Evolutionary conservation across 2,888 invertebrate genomes (phyloP), one percentile per base, ranked within the genome.

Genomic region (Cantharis lateralis): DNA sequence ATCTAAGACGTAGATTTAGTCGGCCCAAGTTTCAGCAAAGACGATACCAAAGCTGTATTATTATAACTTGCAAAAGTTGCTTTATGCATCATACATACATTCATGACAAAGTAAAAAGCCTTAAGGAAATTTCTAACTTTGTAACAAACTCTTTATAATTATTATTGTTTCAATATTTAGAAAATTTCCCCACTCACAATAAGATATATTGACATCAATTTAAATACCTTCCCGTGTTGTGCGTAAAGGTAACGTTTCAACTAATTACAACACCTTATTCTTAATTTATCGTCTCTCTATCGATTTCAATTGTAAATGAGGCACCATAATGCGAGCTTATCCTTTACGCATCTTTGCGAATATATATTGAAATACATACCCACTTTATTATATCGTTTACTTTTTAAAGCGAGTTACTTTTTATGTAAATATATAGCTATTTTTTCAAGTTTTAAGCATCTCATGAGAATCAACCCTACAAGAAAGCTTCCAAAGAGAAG

Each of bases 1-100:
- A 87, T 87, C 86, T 87, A 85, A 87, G 87, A 84, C 86, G 82
- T 79, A 85, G 86, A 87, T 87, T 87, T 86, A 85, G 85, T 83
- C 84, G 83, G 81, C 83, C 82, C 82, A 86, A 87, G 83, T 85
- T 86, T 83, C 79, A 79, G 81, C 80, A 82, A 82, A 81, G 81
- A 79, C 82, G 79, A 78, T 81, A 83, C 84, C 83, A 83, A 84
- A 81, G 81, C 83, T 84, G 86, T 85, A 86, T 86, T 86, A 87
- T 86, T 86, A 87, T 86, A 86, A 86, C 85, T 86, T 83, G 81
- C 80, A 81, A 82, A 86, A 85, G 84, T 87, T 82, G 81, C 78
- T 79, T 83, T 81, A 80, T 78, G 82, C 84, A 83, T 85, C 86
- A 87, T 87, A 85, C 86, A 87, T 87, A 86, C 86, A 87, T 86